phyloP scores from a whole-genome alignment of 2,113 vertebrate genomes.

The Tragelaphus imberbis region DNA sequence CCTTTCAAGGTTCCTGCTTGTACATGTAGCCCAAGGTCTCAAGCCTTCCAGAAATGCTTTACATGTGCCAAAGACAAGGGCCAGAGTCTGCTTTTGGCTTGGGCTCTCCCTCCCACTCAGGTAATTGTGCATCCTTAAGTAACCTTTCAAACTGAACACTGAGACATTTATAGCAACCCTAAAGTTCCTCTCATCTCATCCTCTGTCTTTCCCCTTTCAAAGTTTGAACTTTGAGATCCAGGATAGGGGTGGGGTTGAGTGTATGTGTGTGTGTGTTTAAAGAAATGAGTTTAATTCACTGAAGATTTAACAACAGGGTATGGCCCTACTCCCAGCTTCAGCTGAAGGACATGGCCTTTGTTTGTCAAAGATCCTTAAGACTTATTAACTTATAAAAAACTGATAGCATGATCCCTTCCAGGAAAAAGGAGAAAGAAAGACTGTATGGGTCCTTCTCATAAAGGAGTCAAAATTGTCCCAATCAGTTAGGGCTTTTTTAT shows the following conservation, averaged over 20 bases:
- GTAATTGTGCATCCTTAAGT: conserved; percentile 49
- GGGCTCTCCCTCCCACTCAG: conserved; percentile 35
- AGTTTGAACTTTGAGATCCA: conserved; percentile 40
- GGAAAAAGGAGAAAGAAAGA: neutral
- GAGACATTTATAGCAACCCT: conserved; percentile 48
- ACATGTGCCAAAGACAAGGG: conserved; percentile 3
- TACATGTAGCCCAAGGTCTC: neutral
- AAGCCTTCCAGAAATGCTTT: neutral
- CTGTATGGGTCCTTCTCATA: neutral
- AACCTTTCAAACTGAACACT: conserved; percentile 39
- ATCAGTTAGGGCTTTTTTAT: conserved; percentile 33
- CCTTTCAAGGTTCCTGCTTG: neutral
- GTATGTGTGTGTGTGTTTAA: neutral
- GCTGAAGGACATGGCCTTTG: conserved; percentile 3
- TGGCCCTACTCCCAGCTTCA: neutral
- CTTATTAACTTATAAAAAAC: conserved; percentile 28
- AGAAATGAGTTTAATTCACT: conserved; percentile 39
- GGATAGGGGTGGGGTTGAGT: neutral
- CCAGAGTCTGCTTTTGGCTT: conserved; percentile 23
- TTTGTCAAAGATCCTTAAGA: conserved; percentile 34
- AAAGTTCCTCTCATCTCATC: conserved; percentile 35
- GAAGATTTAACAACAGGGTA: conserved; percentile 9
- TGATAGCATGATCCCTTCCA: neutral
- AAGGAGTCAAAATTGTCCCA: conserved; percentile 26
- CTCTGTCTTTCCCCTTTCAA: conserved; percentile 36